Conservation (phyloP, 2,888 invertebrate genomes). For the Parelbella ahira region DNA sequence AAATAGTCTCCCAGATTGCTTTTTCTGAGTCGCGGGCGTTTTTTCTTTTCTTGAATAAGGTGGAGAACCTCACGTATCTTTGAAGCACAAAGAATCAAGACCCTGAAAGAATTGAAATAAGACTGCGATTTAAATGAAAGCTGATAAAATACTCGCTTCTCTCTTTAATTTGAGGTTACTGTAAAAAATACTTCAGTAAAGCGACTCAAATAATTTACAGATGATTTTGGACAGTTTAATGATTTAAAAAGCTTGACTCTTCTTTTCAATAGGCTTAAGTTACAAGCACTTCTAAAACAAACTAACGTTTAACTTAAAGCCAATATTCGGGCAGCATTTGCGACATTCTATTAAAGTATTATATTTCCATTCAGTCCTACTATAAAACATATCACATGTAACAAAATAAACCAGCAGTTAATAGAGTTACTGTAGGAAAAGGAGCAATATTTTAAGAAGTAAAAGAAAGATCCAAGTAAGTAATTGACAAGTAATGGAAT, state of each 20-base stretch:
- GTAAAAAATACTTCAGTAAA: slow-evolving; percentile 6
- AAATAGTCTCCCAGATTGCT: slow-evolving; percentile 20
- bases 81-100: slow-evolving; percentile 22
- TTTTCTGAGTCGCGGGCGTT: slow-evolving; percentile 17
- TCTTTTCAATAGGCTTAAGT: too few relatives aligned
- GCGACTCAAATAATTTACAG: slow-evolving; percentile 3
- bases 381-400: too few relatives aligned
- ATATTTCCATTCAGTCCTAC: too few relatives aligned
- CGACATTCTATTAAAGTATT: too few relatives aligned
- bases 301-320: too few relatives aligned
- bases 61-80: slow-evolving; percentile 14
- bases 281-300: too few relatives aligned
- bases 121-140: slow-evolving; percentile 22
- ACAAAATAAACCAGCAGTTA: too few relatives aligned
- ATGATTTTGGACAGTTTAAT: background rate
- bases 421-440: too few relatives aligned
- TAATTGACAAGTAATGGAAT: too few relatives aligned
- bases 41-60: slow-evolving; percentile 19
- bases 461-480: too few relatives aligned
- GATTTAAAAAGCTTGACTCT: background rate
- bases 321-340: too few relatives aligned
- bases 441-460: too few relatives aligned
- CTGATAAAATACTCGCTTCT: slow-evolving; percentile 16
- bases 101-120: slow-evolving; percentile 22
- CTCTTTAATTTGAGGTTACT: slow-evolving; percentile 15